A percentile compares a stretch with the other conserved stretches of the same genome.
Evolutionary conservation across 2,113 vertebrate genomes (phyloP).

Genomic region (Gavia stellata): DNA sequence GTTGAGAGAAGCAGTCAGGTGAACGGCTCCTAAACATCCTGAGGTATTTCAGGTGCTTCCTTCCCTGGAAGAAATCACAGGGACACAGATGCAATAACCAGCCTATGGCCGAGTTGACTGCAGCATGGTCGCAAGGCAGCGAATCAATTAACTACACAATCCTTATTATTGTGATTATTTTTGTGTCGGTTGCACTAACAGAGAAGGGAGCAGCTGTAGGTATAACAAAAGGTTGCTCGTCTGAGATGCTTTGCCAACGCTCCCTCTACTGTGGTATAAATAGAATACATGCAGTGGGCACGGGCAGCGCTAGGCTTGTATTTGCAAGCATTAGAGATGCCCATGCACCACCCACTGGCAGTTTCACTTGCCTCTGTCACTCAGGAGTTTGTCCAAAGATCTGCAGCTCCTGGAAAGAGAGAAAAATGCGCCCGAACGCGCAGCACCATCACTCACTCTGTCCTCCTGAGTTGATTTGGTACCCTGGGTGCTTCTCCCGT

Average conservation of each 20-base stretch:
- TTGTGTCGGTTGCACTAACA: neutral
- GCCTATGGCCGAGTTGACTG: neutral
- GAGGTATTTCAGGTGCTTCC: neutral
- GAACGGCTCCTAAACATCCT: neutral
- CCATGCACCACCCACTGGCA: constrained; percentile 63
- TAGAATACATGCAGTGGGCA: constrained; percentile 58
- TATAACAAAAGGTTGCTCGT: constrained; percentile 48
- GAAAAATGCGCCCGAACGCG: neutral
- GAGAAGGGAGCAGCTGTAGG: constrained; percentile 9
- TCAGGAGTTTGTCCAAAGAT: constrained; percentile 3
- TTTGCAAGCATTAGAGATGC: constrained; percentile 56
- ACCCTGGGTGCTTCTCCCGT: neutral
- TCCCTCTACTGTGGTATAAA: constrained; percentile 66
- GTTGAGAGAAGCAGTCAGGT: neutral
- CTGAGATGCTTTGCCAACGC: constrained; percentile 48
- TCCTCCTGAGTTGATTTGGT: neutral
- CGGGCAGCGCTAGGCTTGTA: neutral
- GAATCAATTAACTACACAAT: neutral
- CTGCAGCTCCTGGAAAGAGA: neutral
- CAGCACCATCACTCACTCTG: neutral
- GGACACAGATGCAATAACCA: neutral
- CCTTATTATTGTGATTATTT: neutral
- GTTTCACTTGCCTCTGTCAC: constrained; percentile 33
- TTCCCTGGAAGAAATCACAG: neutral
- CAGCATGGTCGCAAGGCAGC: neutral